Percentiles rank a stretch among this genome's conserved stretches.
phyloP scores from a whole-genome alignment of 2,888 invertebrate species.

The Lepetodrilus schrolli region DNA sequence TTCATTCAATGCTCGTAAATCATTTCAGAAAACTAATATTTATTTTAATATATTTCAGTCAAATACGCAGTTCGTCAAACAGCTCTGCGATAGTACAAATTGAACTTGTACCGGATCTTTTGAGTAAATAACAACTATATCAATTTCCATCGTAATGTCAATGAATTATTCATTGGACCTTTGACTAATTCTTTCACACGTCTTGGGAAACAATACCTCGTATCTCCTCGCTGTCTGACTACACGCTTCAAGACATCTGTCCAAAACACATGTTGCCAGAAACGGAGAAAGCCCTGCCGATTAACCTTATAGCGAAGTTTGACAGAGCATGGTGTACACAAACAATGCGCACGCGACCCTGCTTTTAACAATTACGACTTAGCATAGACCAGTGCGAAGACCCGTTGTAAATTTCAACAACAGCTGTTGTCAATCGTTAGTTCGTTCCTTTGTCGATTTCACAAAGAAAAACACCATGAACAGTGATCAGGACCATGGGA shows the following conservation, averaged over 20 bases:
- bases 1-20: no score
- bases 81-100: no score
- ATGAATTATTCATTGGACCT: no score
- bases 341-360: conserved; percentile 19
- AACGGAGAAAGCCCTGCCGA: conserved; percentile 14
- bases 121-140: no score
- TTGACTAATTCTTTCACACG: no score
- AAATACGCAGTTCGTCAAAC: no score
- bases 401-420: conserved; percentile 11
- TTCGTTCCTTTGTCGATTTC: neutral
- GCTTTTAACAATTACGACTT: conserved; percentile 4
- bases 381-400: neutral
- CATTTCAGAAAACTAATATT: no score
- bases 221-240: neutral
- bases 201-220: conserved; percentile 2
- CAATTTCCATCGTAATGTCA: no score
- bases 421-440: conserved; percentile 11
- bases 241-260: conserved; percentile 12
- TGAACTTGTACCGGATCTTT: no score
- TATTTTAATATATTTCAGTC: no score
- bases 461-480: conserved; percentile 27
- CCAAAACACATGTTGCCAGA: neutral
- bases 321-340: neutral
- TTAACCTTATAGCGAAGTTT: neutral
- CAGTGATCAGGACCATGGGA: neutral